Evolutionary conservation across 2,797 vertebrate genomes (phyloP), one percentile per base, ranked within the genome.

Genomic region (Neosilurus hyrtlii): DNA sequence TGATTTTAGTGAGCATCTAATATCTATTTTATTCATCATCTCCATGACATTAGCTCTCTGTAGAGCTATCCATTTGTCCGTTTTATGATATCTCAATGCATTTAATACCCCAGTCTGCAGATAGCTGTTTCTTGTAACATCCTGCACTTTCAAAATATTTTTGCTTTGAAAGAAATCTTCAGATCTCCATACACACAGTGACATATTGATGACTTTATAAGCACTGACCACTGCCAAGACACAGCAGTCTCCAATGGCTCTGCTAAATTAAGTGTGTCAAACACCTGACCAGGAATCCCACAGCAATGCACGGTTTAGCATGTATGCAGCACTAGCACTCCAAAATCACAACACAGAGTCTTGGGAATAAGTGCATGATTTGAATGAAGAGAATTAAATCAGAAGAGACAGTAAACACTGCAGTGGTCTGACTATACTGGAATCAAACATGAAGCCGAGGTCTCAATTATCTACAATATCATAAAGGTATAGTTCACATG

Each of bases 141-240:
- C 20, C 1, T 43, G 37, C 37, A 15, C 15, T 37, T 67, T 67
- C 67, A 49, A 70, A 71, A 49, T 49, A 71, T 70, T 22, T 70
- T 43, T 37, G 35, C 35, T 43, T 43, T n/a, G 20, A n/a, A 51
- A 22, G 37, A 70, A 49, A n/a, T 51, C 35, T 20, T 43, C 67
- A 43, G 43, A 70, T 43, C 3, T 43, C 37, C 37, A 43, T 43
- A 74, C 35, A 12, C 24, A 35, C 52, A 74, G 16, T 74, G 54
- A 57, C 15, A 8, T 73, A 56, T 54, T 56, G 71, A 54, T 16
- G 70, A 73, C 51, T 26, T 54, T 73, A 73, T 35, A 57, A 73
- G 71, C 52, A 54, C 52, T 56, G 10, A 14, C 9, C 2, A 30
- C 52, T 73, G 72, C 72, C 72, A 35, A 57, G 26, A 30, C 26